Percentiles rank a stretch among this genome's conserved stretches.
These are phyloP conservation scores for Condylura cristata DNA, from an alignment of 2,113 vertebrate genomes.

Conservation along the genomic window DNA sequence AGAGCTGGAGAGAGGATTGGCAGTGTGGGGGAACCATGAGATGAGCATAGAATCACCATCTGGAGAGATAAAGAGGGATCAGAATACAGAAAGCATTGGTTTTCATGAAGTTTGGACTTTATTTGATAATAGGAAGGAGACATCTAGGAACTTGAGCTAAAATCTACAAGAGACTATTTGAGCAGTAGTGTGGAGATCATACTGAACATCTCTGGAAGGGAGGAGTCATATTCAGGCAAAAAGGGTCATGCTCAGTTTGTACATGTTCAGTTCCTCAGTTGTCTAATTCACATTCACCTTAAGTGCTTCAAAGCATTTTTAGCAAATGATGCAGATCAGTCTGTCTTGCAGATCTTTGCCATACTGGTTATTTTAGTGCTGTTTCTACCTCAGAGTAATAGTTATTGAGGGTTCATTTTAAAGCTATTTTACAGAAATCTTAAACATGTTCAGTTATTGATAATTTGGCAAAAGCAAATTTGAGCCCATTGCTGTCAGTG, in stretches of 20 bases:
- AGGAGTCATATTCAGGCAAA: neutral
- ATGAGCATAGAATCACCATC: neutral
- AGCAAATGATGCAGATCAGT: neutral
- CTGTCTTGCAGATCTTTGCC: neutral
- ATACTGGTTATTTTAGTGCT: neutral
- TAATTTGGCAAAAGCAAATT: constrained; percentile 28
- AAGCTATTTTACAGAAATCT: constrained; percentile 16
- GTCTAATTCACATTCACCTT: neutral
- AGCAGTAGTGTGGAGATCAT: neutral
- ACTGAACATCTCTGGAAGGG: neutral
- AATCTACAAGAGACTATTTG: neutral
- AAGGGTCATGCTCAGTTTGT: neutral
- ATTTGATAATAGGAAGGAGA: neutral
- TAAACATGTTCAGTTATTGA: neutral
- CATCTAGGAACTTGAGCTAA: neutral
- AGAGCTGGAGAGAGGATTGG: neutral
- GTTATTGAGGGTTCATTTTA: neutral
- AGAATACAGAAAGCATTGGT: neutral
- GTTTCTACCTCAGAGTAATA: neutral
- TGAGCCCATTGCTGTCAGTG: neutral
- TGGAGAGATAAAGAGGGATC: neutral
- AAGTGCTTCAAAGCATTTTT: neutral
- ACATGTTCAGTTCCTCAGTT: neutral
- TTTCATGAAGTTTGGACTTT: neutral
- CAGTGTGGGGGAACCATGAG: neutral